Evolutionary conservation across 2,888 invertebrate genomes (phyloP), one percentile per base, ranked within the genome.

Genomic region (Ctenicera cuprea): DNA sequence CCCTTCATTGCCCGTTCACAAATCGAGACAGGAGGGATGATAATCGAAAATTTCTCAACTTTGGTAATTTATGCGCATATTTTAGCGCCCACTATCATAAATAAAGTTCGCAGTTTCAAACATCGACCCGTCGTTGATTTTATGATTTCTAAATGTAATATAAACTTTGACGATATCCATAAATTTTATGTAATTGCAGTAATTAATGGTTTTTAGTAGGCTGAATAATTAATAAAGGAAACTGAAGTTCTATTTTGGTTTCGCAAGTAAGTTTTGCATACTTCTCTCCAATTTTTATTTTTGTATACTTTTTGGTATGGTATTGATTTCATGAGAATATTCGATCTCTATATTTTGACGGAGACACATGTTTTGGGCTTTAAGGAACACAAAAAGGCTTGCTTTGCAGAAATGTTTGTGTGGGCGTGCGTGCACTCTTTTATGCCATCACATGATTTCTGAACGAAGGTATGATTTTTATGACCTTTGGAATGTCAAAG

Each of bases 81-180:
- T 59, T 59, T 38, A 38, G 38, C 38, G 59, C 38, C 54, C 54
- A 54, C 54, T 22, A 22, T 22, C 33, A n/a, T 37, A 57, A 57
- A 57, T 57, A 57, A 50, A 30, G 57, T 57, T 59, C 20, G 4
- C 14, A 59, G 38, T 59, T 41, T 2, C 59, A 18, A 20, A 18
- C 59, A 59, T 59, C 59, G 59, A 59, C 38, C 57, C 38, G 41
- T 8, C 16, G 14, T 41, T 59, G 59, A 54, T 54, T 54, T 54
- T 54, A 16, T 54, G 54, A 59, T 59, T 59, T 38, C 11, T 38
- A 20, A 59, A 38, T 38, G 38, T 20, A 59, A 18, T 59, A 59
- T 59, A 59, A 52, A 59, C 59, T 59, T 38, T 18, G 26, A 54
- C n/a, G n/a, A 7, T 33, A 22, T 20, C 38, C 38, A 59, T 59